Percentiles rank a stretch among this genome's conserved stretches.
Conservation (phyloP, 2,888 invertebrate species). For the Andrena flavipes region DNA sequence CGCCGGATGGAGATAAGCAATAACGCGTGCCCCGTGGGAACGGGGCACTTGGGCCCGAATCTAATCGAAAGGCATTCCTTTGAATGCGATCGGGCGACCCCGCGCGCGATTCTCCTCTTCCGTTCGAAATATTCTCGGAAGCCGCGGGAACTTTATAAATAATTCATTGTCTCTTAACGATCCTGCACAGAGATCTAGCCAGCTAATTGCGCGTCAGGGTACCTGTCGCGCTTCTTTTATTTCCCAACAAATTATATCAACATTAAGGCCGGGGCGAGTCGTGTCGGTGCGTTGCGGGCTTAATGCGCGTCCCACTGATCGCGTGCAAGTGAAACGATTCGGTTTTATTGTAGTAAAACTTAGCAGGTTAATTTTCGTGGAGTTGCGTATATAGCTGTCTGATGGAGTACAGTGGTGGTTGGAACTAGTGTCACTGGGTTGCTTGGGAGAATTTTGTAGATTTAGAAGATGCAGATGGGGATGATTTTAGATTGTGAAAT, state of each 20-base stretch:
- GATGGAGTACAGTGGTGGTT: no score
- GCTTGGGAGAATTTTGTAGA: no score
- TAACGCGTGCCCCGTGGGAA: slow-evolving; percentile 43
- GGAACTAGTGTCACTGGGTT: no score
- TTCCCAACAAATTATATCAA: slow-evolving; percentile 13
- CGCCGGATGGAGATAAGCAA: slow-evolving; percentile 34
- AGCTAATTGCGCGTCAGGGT: slow-evolving; percentile 36
- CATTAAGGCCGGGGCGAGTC: background rate
- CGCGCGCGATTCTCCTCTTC: slow-evolving; percentile 1
- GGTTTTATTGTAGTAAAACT: no score
- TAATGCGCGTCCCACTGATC: background rate
- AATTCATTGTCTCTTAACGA: slow-evolving; percentile 51
- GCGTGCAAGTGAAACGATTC: background rate
- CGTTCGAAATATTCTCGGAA: slow-evolving; percentile 44
- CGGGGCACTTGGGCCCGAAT: slow-evolving; percentile 22
- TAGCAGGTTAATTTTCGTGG: no score
- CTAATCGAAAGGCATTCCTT: slow-evolving; percentile 34
- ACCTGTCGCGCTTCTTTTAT: background rate
- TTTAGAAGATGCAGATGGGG: no score
- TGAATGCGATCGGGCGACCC: slow-evolving; percentile 15
- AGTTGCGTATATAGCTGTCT: no score
- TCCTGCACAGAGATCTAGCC: slow-evolving; percentile 34
- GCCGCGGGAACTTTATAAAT: slow-evolving; percentile 47
- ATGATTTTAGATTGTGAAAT: no score
- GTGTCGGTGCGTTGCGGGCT: background rate